A percentile compares a stretch with the other conserved stretches of the same genome.
phyloP scores from a whole-genome alignment of 2,888 invertebrate species.

The Esperia sulphurella region DNA sequence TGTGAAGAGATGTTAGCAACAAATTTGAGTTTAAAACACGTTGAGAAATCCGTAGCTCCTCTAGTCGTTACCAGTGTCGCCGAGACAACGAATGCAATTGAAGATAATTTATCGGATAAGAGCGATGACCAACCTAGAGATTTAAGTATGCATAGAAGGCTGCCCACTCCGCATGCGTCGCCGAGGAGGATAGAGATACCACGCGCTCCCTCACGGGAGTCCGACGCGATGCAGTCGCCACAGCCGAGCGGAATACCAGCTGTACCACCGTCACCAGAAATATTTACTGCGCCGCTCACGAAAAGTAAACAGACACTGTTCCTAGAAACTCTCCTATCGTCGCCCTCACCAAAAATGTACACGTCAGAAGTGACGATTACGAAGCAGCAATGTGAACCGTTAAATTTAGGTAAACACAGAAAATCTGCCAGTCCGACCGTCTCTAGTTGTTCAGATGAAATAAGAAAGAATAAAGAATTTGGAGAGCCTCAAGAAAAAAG shows the following conservation, averaged over 20 bases:
- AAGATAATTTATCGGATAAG: constrained; percentile 58
- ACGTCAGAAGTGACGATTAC: constrained; percentile 78
- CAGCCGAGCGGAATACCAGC: constrained; percentile 86
- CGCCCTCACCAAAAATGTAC: constrained; percentile 78
- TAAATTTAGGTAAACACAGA: constrained; percentile 83
- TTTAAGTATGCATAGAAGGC: constrained; percentile 77
- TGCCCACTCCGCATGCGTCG: constrained; percentile 64
- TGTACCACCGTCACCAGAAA: constrained; percentile 84
- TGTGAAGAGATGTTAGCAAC: constrained; percentile 75
- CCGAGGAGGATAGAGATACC: constrained; percentile 69
- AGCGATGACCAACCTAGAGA: constrained; percentile 81
- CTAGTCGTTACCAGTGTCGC: constrained; percentile 31
- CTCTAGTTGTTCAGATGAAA: constrained; percentile 86
- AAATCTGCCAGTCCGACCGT: constrained; percentile 86
- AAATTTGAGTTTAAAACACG: constrained; percentile 73
- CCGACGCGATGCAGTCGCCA: constrained; percentile 86
- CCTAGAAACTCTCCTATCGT: constrained; percentile 82
- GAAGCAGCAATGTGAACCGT: constrained; percentile 82
- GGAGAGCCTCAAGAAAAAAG: constrained; percentile 70
- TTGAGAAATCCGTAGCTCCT: constrained; percentile 43
- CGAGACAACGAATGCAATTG: constrained; percentile 41
- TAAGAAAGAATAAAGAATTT: constrained; percentile 77
- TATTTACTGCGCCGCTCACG: constrained; percentile 71
- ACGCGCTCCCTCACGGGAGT: constrained; percentile 83
- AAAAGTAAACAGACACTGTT: constrained; percentile 77